Conservation (phyloP, 2,113 vertebrate species). For the Tragelaphus buxtoni region DNA sequence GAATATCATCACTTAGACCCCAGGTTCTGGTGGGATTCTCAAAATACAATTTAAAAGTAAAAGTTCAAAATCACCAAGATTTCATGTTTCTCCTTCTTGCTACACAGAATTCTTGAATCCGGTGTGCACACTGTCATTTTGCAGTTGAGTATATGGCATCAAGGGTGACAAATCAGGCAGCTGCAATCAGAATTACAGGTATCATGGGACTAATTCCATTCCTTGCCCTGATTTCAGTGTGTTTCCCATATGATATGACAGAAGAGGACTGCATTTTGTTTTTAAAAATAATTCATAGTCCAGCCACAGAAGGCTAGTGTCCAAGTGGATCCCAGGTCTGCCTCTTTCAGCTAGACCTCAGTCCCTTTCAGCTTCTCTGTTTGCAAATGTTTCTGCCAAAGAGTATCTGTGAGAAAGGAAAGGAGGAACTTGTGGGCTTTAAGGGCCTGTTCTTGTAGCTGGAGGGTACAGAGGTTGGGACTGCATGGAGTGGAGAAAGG, state of each 20-base stretch:
- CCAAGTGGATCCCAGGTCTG: background rate
- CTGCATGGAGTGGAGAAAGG: background rate
- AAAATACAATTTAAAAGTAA: background rate
- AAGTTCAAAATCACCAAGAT: background rate
- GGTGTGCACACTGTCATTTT: background rate
- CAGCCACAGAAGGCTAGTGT: background rate
- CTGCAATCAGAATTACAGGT: background rate
- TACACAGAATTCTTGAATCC: background rate
- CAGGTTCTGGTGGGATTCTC: background rate
- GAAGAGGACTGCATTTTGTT: background rate
- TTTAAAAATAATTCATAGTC: slow-evolving; percentile 16
- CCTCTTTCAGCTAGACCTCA: background rate
- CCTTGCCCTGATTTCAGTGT: background rate
- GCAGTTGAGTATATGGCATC: background rate
- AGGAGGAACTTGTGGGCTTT: background rate
- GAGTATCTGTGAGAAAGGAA: background rate
- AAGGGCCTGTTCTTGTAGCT: background rate
- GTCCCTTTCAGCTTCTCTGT: background rate
- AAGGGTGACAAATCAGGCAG: background rate
- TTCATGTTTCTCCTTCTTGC: background rate
- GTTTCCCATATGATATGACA: background rate
- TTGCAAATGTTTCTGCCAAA: background rate
- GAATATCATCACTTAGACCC: background rate
- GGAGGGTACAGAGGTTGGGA: background rate
- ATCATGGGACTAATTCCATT: background rate